Evolutionary conservation across 1,140 invertebrate genomes (phyloP).

Genomic region (Orchestia grillus): DNA sequence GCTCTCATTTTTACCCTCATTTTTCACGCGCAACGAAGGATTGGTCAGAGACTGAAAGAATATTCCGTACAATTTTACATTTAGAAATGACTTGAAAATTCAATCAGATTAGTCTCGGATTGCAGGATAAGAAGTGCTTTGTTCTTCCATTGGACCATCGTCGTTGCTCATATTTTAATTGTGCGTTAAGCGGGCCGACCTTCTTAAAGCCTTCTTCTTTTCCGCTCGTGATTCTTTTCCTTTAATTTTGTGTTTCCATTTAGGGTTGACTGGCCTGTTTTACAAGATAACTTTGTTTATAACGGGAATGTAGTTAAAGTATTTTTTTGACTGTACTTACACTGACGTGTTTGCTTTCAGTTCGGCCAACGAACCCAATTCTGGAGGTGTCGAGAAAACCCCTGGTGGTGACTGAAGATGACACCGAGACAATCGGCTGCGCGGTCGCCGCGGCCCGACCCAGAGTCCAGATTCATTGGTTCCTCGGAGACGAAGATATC

Average conservation of each 20-base stretch:
- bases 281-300: neutral
- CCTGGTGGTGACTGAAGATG: conserved; percentile 47
- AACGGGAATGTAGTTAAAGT: neutral
- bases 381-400: conserved; percentile 43
- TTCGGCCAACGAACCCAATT: conserved; percentile 19
- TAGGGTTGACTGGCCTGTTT: neutral
- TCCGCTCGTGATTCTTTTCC: neutral
- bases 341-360: neutral
- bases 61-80: too few species aligned
- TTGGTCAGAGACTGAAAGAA: too few species aligned
- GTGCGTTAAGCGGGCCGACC: too few species aligned
- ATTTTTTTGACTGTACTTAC: neutral
- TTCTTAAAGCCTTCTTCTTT: neutral
- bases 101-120: too few species aligned
- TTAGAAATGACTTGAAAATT: too few species aligned
- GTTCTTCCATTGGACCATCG: too few species aligned
- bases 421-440: conserved; percentile 45
- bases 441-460: conserved; percentile 53
- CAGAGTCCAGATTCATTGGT: conserved; percentile 51
- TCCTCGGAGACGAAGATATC: conserved; percentile 58
- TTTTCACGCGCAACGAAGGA: too few species aligned
- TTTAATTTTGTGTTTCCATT: neutral
- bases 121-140: too few species aligned
- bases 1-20: too few species aligned
- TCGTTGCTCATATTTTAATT: too few species aligned